A percentile compares a stretch with the other conserved stretches of the same genome.
phyloP scores from a whole-genome alignment of 2,797 vertebrate genomes.

The Lepus townsendii region DNA sequence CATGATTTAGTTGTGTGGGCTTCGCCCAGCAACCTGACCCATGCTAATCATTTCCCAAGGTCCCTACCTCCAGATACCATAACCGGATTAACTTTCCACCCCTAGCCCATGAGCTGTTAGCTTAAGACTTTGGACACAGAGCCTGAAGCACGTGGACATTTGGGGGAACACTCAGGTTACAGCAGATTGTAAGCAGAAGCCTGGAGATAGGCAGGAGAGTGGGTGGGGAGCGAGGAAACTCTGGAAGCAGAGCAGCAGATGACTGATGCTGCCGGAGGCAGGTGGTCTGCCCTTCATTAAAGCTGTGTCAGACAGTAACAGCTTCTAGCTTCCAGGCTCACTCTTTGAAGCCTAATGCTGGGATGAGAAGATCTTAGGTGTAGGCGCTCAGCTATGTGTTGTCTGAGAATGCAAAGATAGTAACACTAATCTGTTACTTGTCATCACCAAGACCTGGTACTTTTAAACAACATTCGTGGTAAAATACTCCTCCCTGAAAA shows the following conservation, averaged over 20 bases:
- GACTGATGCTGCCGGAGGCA: not conserved
- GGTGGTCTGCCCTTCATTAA: not conserved
- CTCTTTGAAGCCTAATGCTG: not conserved
- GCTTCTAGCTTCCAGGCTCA: not conserved
- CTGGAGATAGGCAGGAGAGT: not conserved
- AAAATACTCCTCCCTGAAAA: not conserved
- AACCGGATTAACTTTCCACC: too few relatives aligned
- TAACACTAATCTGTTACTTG: not conserved
- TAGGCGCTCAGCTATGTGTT: not conserved
- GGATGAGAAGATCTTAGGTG: not conserved
- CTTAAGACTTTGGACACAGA: too few relatives aligned
- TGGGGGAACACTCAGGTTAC: too few relatives aligned
- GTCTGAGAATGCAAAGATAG: not conserved
- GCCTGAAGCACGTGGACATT: too few relatives aligned
- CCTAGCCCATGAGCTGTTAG: too few relatives aligned
- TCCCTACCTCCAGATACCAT: too few relatives aligned
- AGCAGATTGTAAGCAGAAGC: not conserved
- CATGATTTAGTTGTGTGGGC: too few relatives aligned
- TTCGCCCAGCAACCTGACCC: too few relatives aligned
- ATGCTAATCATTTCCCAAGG: too few relatives aligned
- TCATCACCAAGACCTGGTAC: not conserved
- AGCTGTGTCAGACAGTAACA: too few relatives aligned
- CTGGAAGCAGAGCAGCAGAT: not conserved
- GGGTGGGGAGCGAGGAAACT: not conserved
- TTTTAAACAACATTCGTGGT: not conserved